phyloP scores from a whole-genome alignment of 1,140 invertebrate genomes.

The Heliconius congener region DNA sequence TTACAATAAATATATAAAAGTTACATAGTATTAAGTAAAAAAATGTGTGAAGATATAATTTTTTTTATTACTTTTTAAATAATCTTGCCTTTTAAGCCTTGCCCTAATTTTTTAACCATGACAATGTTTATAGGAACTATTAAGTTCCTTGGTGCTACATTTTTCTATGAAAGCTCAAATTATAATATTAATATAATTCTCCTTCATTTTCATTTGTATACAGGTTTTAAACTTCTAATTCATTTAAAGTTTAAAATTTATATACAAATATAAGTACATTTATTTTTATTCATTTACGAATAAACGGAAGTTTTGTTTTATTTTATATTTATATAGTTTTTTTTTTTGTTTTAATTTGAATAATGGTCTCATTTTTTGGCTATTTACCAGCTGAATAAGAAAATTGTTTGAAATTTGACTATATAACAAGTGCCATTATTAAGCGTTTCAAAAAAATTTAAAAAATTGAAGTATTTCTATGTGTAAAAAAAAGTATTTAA shows the following conservation, averaged over 20 bases:
- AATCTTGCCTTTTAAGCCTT: neutral
- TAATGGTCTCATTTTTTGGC: neutral
- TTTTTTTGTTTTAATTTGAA: constrained; percentile 6
- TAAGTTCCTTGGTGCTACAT: neutral
- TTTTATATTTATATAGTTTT: neutral
- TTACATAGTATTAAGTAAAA: constrained; percentile 27
- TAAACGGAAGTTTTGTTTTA: neutral
- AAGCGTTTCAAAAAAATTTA: neutral
- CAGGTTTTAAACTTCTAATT: no score
- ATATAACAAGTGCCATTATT: neutral
- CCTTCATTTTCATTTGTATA: neutral
- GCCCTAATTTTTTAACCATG: neutral
- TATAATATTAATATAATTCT: neutral
- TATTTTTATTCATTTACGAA: neutral
- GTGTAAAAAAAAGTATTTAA: neutral
- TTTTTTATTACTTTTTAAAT: neutral
- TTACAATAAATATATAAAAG: constrained; percentile 42
- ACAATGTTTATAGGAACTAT: neutral
- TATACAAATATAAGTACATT: no score
- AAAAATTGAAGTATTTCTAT: neutral
- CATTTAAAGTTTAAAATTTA: no score
- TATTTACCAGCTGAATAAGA: neutral
- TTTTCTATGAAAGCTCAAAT: constrained; percentile 3
- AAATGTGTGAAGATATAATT: neutral
- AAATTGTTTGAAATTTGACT: neutral